Evolutionary conservation across 1,140 invertebrate species (phyloP).

Genomic region (Nilaparvata lugens): DNA sequence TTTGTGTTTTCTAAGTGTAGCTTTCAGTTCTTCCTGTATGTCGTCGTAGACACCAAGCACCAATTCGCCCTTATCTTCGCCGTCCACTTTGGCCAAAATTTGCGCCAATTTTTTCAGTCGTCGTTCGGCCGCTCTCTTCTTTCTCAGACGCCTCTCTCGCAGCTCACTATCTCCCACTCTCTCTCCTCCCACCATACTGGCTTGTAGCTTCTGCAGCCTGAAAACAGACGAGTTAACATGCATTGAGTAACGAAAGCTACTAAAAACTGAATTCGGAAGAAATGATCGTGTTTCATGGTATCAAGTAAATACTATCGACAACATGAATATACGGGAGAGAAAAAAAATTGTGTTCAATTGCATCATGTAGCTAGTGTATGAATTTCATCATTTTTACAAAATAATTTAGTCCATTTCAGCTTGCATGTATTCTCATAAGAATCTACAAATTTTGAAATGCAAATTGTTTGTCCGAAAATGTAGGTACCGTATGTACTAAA

Average conservation of each 20-base stretch:
- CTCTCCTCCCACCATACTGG: constrained; percentile 72
- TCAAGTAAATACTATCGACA: neutral
- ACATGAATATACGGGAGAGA: too few relatives aligned
- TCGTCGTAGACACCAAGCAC: constrained; percentile 58
- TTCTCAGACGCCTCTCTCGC: constrained; percentile 55
- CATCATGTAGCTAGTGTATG: too few relatives aligned
- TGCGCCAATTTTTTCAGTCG: constrained; percentile 53
- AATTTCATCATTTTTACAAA: too few relatives aligned
- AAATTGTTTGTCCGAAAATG: too few relatives aligned
- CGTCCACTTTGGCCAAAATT: constrained; percentile 58
- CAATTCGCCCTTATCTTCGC: constrained; percentile 48
- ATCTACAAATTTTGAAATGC: too few relatives aligned
- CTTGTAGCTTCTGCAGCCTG: constrained; percentile 58
- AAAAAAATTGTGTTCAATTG: too few relatives aligned
- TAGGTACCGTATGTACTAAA: too few relatives aligned
- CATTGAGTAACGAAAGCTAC: too few relatives aligned
- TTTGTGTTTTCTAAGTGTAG: constrained; percentile 54
- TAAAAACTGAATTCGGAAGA: too few relatives aligned
- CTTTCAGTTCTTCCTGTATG: constrained; percentile 65
- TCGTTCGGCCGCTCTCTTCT: constrained; percentile 58
- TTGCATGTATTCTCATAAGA: too few relatives aligned
- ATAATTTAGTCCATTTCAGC: too few relatives aligned
- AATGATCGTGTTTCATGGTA: too few relatives aligned
- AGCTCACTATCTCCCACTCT: constrained; percentile 58
- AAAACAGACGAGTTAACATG: neutral